These are phyloP conservation scores for Megaceryle alcyon DNA, from an alignment of 2,797 vertebrate species.

Conservation along the genomic window DNA sequence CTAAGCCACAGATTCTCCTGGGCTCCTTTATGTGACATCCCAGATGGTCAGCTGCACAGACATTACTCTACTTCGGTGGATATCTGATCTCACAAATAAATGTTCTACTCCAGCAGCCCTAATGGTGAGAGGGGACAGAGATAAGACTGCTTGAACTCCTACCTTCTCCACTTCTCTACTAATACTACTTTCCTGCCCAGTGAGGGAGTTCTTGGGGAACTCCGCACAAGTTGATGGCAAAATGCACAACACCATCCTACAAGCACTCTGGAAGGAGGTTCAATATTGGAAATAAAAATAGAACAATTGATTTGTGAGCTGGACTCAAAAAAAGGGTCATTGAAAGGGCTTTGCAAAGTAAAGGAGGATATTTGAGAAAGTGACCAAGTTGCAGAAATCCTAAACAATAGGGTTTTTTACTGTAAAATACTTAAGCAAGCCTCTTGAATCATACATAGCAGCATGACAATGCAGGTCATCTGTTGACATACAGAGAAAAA, in stretches of 20 bases:
- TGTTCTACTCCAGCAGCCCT: not conserved
- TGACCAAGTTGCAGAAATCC: conserved; percentile 6
- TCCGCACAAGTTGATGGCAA: not conserved
- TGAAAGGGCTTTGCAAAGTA: not conserved
- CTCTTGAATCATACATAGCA: not conserved
- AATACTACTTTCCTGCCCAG: not conserved
- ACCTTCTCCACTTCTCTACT: not conserved
- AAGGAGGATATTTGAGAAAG: not conserved
- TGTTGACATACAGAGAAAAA: conserved; percentile 7
- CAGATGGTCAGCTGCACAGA: not conserved
- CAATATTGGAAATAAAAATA: conserved; percentile 50
- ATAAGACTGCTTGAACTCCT: not conserved
- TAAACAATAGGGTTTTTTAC: not conserved
- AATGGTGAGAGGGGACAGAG: not conserved
- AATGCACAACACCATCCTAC: rapidly evolving
- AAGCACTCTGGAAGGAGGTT: not conserved
- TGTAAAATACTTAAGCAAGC: not conserved
- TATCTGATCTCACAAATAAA: not conserved
- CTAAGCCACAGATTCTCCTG: not conserved
- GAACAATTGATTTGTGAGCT: conserved; percentile 34
- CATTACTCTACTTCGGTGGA: not conserved
- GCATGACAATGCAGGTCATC: conserved; percentile 5
- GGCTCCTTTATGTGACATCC: not conserved
- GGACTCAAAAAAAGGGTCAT: conserved; percentile 7
- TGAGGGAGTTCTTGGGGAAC: not conserved